phyloP scores from a whole-genome alignment of 2,888 invertebrate species.

The Fragum whitleyi region DNA sequence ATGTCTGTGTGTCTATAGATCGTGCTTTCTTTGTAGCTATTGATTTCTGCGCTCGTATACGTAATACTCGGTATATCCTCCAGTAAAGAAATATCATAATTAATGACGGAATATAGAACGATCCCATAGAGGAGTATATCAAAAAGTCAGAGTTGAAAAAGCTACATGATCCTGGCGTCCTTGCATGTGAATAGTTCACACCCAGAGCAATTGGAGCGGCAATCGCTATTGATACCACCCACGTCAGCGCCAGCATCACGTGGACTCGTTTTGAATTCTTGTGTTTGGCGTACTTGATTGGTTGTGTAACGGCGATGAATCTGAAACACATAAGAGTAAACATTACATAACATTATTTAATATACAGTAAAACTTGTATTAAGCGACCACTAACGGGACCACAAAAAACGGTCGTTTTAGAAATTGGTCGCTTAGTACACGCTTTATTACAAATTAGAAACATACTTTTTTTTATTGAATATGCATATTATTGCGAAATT shows the following conservation, averaged over 20 bases:
- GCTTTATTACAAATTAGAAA: too few species aligned
- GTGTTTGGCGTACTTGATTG: constrained; percentile 99
- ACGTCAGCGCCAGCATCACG: constrained; percentile 97
- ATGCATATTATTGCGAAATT: too few species aligned
- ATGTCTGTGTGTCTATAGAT: constrained; percentile 73
- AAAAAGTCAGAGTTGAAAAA: constrained; percentile 99
- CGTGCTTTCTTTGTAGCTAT: constrained; percentile 73
- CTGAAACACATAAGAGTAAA: constrained; percentile 87
- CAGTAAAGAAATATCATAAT: constrained; percentile 99
- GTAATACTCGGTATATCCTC: constrained; percentile 96
- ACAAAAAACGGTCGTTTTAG: too few species aligned
- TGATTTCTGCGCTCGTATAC: constrained; percentile 80
- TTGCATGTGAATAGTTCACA: constrained; percentile 95
- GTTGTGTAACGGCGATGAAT: constrained; percentile 99
- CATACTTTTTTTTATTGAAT: too few species aligned
- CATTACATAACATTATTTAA: not conserved
- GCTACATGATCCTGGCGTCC: constrained; percentile 93
- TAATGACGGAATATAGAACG: constrained; percentile 99
- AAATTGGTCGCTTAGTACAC: too few species aligned
- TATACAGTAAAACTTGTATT: too few species aligned
- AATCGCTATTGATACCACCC: constrained; percentile 97
- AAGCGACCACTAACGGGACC: too few species aligned
- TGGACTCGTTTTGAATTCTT: constrained; percentile 95
- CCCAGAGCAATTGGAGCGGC: constrained; percentile 98
- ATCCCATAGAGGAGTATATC: constrained; percentile 98